phyloP scores from a whole-genome alignment of 2,113 vertebrate genomes.

The Himantopus leucocephalus region DNA sequence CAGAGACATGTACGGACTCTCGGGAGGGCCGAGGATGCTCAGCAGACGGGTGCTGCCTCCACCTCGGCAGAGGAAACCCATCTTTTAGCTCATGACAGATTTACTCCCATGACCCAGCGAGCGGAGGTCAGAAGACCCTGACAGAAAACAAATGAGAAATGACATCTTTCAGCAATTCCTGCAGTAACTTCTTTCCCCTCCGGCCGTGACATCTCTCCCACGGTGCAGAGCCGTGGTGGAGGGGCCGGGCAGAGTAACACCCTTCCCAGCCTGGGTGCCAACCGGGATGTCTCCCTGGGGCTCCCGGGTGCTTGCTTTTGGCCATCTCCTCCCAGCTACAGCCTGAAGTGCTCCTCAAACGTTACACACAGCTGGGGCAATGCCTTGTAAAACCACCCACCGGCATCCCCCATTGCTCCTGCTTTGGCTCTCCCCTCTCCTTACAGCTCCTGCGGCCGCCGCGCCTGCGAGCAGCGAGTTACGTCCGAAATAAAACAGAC shows the following conservation, averaged over 20 bases:
- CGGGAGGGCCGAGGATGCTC: not conserved
- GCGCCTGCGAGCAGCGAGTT: rapidly evolving
- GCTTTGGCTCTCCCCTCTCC: not conserved
- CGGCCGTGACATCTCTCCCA: rapidly evolving
- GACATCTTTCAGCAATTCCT: not conserved
- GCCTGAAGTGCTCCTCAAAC: not conserved
- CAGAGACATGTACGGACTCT: not conserved
- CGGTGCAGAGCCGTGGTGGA: rapidly evolving
- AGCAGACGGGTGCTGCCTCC: rapidly evolving
- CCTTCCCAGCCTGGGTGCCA: not conserved
- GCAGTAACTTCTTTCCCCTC: not conserved
- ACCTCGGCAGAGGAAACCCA: rapidly evolving
- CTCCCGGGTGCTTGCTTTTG: not conserved
- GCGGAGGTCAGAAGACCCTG: not conserved
- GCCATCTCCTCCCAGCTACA: not conserved
- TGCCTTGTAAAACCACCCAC: not conserved
- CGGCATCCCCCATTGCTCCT: not conserved
- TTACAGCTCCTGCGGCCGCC: not conserved
- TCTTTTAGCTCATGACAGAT: not conserved
- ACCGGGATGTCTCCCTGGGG: rapidly evolving
- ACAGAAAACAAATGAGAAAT: not conserved
- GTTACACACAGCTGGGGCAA: not conserved
- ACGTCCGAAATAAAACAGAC: not conserved
- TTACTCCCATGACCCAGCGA: not conserved
- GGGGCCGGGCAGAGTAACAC: not conserved